Conservation (phyloP, 2,888 invertebrate genomes). For the Lymantria monacha region DNA sequence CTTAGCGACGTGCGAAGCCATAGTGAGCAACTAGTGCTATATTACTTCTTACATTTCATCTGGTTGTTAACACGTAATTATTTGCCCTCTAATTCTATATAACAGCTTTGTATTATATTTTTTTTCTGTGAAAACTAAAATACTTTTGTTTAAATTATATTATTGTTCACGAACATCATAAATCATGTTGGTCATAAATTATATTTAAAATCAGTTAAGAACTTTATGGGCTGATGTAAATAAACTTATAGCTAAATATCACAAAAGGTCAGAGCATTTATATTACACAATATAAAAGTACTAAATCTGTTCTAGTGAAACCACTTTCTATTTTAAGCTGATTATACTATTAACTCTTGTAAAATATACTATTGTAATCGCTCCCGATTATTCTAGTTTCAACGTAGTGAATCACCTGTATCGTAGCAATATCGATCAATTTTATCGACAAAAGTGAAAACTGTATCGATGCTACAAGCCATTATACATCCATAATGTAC, state of each 20-base stretch:
- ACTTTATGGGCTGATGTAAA: not conserved
- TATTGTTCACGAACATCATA: too few species aligned
- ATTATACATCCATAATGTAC: constrained; percentile 24
- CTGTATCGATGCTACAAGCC: constrained; percentile 43
- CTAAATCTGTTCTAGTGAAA: constrained; percentile 7
- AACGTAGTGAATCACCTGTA: constrained; percentile 59
- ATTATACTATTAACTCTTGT: constrained; percentile 65
- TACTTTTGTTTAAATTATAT: too few species aligned
- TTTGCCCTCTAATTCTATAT: too few species aligned
- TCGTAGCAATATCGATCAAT: constrained; percentile 51
- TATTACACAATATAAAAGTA: constrained; percentile 25
- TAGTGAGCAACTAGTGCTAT: too few species aligned
- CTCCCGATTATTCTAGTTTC: constrained; percentile 49
- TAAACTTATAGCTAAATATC: constrained; percentile 12
- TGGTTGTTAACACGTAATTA: too few species aligned
- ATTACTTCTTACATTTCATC: too few species aligned
- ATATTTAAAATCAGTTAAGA: too few species aligned
- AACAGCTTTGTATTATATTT: too few species aligned
- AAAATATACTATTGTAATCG: constrained; percentile 63
- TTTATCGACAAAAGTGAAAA: constrained; percentile 68
- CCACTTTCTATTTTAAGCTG: constrained; percentile 64
- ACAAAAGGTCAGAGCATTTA: constrained; percentile 24
- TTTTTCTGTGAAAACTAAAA: too few species aligned
- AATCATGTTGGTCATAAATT: too few species aligned
- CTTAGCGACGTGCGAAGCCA: too few species aligned